These are phyloP conservation scores for Ormyrus thymus DNA, from an alignment of 2,888 invertebrate genomes.

Conservation along the genomic window DNA sequence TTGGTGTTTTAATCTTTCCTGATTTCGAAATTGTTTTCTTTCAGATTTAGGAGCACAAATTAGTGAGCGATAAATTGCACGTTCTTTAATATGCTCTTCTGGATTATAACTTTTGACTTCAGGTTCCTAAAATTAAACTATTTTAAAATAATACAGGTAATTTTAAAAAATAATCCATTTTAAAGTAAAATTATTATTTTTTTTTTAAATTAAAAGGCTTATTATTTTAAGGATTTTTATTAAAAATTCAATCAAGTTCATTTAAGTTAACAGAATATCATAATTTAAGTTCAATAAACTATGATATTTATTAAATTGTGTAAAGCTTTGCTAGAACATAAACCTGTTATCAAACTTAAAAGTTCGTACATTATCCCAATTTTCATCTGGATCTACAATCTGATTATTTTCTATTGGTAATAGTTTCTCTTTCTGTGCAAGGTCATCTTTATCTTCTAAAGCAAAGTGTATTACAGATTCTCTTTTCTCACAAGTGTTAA, in stretches of 20 bases:
- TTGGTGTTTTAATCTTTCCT: constrained; percentile 57
- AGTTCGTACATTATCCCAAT: constrained; percentile 57
- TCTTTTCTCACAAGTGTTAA: constrained; percentile 34
- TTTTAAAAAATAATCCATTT: not conserved
- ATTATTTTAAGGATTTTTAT: not conserved
- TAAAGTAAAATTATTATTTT: constrained; percentile 1
- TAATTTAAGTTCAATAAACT: no score
- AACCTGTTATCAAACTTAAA: not conserved
- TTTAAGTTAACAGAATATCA: not conserved
- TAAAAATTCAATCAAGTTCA: not conserved
- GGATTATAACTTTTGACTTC: constrained; percentile 59
- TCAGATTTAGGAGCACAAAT: constrained; percentile 58
- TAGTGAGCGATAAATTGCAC: constrained; percentile 44
- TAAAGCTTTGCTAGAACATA: no score
- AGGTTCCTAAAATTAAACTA: constrained; percentile 53
- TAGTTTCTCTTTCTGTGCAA: not conserved
- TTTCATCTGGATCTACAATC: constrained; percentile 23
- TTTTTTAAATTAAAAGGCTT: not conserved
- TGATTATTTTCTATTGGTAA: constrained; percentile 8
- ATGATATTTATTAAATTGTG: no score
- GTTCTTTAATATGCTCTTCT: constrained; percentile 42
- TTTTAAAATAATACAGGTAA: not conserved
- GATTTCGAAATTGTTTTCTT: constrained; percentile 52
- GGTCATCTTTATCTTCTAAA: not conserved
- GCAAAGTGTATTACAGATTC: constrained; percentile 36